Conservation (phyloP, 2,113 vertebrate genomes). For the Muntiacus muntjak region DNA sequence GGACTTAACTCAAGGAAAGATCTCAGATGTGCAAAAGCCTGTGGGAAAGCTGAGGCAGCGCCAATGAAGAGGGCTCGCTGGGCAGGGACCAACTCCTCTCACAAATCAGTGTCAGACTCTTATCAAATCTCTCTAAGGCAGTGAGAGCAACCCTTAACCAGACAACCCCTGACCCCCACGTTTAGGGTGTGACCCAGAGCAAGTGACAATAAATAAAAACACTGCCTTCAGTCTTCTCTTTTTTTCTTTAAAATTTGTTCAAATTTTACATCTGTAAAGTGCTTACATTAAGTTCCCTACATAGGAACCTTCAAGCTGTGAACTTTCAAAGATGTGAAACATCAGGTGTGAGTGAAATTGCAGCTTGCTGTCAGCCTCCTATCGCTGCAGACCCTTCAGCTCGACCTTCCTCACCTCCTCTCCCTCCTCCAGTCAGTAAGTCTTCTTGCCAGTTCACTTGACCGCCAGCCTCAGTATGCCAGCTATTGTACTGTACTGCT, state of each 20-base stretch:
- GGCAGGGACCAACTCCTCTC: not conserved
- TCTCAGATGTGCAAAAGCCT: not conserved
- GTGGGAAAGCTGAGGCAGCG: not conserved
- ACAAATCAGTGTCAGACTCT: not conserved
- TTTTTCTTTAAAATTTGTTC: not conserved
- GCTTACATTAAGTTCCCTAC: not conserved
- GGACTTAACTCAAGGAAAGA: not conserved
- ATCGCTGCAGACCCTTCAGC: not conserved
- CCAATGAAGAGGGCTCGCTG: rapidly evolving
- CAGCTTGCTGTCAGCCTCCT: not conserved
- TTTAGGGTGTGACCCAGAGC: not conserved
- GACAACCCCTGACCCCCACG: not conserved
- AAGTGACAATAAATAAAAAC: not conserved
- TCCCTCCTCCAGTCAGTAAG: not conserved
- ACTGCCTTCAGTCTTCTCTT: not conserved
- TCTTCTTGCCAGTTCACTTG: not conserved
- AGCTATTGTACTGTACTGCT: not conserved
- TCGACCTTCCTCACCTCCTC: not conserved
- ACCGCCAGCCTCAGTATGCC: rapidly evolving
- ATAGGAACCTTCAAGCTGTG: not conserved
- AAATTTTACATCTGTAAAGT: not conserved
- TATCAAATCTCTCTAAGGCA: not conserved
- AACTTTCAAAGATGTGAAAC: not conserved
- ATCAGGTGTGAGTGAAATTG: not conserved
- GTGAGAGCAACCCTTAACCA: not conserved